Evolutionary conservation across 2,888 invertebrate species (phyloP).

Genomic region (Mesodorylaimus sp.): DNA sequence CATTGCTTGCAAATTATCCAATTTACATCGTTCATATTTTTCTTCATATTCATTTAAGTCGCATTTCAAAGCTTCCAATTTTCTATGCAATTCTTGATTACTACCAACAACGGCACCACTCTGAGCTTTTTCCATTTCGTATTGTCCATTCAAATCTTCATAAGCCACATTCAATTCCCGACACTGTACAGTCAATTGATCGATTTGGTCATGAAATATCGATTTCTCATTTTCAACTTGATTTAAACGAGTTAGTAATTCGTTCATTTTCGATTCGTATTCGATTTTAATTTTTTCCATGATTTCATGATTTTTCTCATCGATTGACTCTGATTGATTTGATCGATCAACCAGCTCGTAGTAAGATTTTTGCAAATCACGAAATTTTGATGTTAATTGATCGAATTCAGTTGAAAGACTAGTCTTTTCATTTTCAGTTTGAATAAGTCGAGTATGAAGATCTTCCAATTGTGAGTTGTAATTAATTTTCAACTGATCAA

Average conservation of each 20-base stretch:
- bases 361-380: too few species aligned
- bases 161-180: slow-evolving; percentile 18
- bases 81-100: neutral
- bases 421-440: too few species aligned
- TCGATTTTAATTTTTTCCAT: neutral
- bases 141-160: slow-evolving; percentile 20
- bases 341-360: too few species aligned
- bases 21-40: slow-evolving; percentile 20
- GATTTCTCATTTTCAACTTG: neutral
- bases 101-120: slow-evolving; percentile 9
- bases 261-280: too few species aligned
- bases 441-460: too few species aligned
- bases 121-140: slow-evolving; percentile 15
- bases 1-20: slow-evolving; percentile 18
- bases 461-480: too few species aligned
- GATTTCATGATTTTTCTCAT: neutral
- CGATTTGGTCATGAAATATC: neutral
- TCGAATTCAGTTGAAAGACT: too few species aligned
- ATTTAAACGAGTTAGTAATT: too few species aligned
- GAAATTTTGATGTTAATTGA: too few species aligned
- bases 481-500: too few species aligned
- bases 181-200: slow-evolving; percentile 12
- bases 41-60: slow-evolving; percentile 23
- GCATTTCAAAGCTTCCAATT: slow-evolving; percentile 18
- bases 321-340: too few species aligned